Evolutionary conservation across 1,140 invertebrate genomes (phyloP).

Genomic region (Leptinotarsa defecta): DNA sequence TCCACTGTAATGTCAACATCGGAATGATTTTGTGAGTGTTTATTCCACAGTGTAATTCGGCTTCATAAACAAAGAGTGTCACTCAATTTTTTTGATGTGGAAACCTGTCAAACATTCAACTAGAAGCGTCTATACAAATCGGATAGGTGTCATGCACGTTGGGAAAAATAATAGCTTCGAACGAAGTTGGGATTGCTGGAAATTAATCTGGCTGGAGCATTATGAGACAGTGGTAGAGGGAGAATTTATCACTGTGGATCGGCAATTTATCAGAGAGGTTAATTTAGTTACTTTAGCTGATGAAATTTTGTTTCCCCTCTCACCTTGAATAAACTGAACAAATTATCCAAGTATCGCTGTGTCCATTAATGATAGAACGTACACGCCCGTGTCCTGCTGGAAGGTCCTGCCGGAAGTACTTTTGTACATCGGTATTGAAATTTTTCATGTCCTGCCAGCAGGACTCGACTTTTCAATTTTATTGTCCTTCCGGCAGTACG

Average conservation of each 20-base stretch:
- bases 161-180: conserved; percentile 10
- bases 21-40: too few relatives aligned
- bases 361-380: too few relatives aligned
- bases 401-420: too few relatives aligned
- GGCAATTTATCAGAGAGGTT: conserved; percentile 18
- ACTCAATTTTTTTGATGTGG: conserved; percentile 11
- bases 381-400: too few relatives aligned
- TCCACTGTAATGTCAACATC: too few relatives aligned
- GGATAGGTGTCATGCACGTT: neutral
- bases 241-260: conserved; percentile 3
- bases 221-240: conserved; percentile 20
- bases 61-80: neutral
- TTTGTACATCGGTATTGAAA: too few relatives aligned
- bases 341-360: too few relatives aligned
- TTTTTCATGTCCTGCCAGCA: too few relatives aligned
- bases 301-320: neutral
- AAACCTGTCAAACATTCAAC: conserved; percentile 17
- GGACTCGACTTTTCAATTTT: too few relatives aligned
- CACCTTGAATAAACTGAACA: neutral
- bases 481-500: too few relatives aligned
- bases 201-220: conserved; percentile 17
- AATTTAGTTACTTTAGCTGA: neutral
- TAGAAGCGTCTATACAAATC: conserved; percentile 16
- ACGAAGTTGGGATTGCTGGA: conserved; percentile 7
- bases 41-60: too few relatives aligned